phyloP scores from a whole-genome alignment of 1,140 invertebrate species.

The Aculops lycopersici region DNA sequence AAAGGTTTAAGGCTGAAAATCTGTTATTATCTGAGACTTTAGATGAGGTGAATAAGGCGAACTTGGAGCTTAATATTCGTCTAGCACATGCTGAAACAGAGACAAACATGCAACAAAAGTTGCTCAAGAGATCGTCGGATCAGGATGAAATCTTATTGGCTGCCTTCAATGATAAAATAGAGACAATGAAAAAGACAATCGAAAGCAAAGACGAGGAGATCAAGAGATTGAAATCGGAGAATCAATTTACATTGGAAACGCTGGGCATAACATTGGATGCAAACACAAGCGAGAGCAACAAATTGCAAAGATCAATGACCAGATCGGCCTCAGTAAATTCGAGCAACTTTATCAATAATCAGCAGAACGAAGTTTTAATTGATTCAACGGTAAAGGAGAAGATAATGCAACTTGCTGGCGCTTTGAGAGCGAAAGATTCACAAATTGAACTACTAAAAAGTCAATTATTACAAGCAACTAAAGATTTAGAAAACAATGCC shows the following conservation, averaged over 20 bases:
- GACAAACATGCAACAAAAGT: too few species aligned
- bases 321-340: too few species aligned
- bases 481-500: neutral
- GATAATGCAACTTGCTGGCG: too few species aligned
- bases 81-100: too few species aligned
- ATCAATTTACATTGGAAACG: neutral
- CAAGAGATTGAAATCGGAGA: neutral
- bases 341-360: too few species aligned
- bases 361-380: neutral
- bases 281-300: neutral
- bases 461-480: neutral
- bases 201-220: neutral
- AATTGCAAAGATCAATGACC: too few species aligned
- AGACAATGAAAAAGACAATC: neutral
- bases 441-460: neutral
- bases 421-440: too few species aligned
- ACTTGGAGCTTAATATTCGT: too few species aligned
- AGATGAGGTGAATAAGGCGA: too few species aligned
- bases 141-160: neutral
- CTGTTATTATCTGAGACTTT: too few species aligned
- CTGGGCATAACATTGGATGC: too few species aligned
- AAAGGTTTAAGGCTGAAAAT: too few species aligned
- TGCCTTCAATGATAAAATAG: neutral
- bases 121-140: neutral
- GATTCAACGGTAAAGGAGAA: neutral